These are phyloP conservation scores for Lepidonotus clava DNA, from an alignment of 2,888 invertebrate species.

Conservation along the genomic window DNA sequence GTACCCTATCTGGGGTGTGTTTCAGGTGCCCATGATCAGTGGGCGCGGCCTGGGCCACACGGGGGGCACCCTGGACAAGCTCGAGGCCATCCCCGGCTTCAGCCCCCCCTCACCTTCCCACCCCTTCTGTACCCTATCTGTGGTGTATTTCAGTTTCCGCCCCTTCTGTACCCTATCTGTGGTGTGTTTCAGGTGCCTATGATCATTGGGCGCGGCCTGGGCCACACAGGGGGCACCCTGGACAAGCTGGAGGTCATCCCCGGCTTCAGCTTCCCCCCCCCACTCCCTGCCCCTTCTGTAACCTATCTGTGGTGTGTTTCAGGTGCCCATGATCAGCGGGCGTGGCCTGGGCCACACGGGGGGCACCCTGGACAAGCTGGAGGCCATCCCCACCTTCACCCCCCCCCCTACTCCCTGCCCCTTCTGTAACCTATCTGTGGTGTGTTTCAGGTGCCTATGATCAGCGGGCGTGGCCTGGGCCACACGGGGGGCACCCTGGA, in stretches of 20 bases:
- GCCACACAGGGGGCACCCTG: constrained; percentile 83
- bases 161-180: no score
- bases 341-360: constrained; percentile 83
- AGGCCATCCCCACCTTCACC: constrained; percentile 81
- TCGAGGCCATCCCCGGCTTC: constrained; percentile 82
- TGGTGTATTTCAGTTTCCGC: no score
- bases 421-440: no score
- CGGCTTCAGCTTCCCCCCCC: constrained; percentile 66
- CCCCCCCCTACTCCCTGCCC: no score
- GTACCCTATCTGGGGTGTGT: background rate
- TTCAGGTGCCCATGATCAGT: constrained; percentile 83
- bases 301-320: background rate
- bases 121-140: no score
- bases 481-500: constrained; percentile 84
- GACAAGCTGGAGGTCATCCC: constrained; percentile 84
- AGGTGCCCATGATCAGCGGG: constrained; percentile 84
- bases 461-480: constrained; percentile 83
- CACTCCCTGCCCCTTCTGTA: no score
- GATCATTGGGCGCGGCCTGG: constrained; percentile 83
- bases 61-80: constrained; percentile 84
- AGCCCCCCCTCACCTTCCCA: no score
- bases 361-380: constrained; percentile 84
- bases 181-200: constrained; percentile 81
- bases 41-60: constrained; percentile 83
- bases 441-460: constrained; percentile 82